Percentiles rank a stretch among this genome's conserved stretches.
Evolutionary conservation across 2,113 vertebrate species (phyloP).

Genomic region (Mixornis gularis): DNA sequence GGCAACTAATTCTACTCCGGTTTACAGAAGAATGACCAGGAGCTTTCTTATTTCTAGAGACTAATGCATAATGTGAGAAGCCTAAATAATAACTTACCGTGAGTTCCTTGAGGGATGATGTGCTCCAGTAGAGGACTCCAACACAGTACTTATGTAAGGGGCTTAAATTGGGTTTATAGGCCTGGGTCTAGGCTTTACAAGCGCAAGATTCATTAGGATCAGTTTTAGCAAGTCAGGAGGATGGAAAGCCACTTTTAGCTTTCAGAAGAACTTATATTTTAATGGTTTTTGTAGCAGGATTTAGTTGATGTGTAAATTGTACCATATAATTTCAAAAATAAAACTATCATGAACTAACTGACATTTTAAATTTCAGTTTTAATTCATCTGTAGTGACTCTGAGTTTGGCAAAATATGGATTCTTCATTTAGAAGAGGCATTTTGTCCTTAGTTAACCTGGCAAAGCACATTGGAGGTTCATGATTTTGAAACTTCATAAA

Average conservation of each 20-base stretch:
- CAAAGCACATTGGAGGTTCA: background rate
- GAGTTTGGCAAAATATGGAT: background rate
- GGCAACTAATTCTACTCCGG: background rate
- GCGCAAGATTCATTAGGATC: background rate
- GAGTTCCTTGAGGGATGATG: background rate
- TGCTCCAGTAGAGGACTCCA: background rate
- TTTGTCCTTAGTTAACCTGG: background rate
- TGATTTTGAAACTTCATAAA: background rate
- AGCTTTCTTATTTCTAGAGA: background rate
- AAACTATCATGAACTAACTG: background rate
- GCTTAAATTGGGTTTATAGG: background rate
- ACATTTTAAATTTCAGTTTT: background rate
- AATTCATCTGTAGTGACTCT: background rate
- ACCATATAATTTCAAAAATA: background rate
- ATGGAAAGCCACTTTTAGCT: background rate
- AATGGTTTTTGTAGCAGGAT: background rate
- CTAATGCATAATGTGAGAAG: background rate
- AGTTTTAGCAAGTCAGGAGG: background rate
- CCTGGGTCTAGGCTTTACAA: background rate
- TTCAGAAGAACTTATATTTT: background rate
- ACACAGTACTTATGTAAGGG: fast-evolving
- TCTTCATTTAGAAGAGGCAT: background rate
- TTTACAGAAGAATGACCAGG: background rate
- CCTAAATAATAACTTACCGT: background rate
- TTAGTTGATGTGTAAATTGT: background rate